Conservation (phyloP, 2,797 vertebrate species). For the Rhinoraja longicauda region DNA sequence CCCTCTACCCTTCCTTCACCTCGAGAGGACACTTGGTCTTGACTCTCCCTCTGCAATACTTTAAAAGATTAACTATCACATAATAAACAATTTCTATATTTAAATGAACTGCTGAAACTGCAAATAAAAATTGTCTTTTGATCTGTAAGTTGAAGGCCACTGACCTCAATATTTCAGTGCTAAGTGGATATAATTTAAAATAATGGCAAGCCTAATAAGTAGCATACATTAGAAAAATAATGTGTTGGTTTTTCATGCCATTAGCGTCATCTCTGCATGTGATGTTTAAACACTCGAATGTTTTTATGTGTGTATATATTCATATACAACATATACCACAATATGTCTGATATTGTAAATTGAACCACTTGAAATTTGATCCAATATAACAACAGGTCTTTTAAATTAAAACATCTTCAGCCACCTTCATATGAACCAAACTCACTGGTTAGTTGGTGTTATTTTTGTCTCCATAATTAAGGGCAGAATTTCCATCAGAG, state of each 20-base stretch:
- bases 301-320: neutral
- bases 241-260: conserved; percentile 54
- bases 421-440: neutral
- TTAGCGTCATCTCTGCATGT: conserved; percentile 57
- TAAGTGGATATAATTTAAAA: conserved; percentile 71
- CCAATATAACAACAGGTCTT: neutral
- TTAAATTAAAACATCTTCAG: neutral
- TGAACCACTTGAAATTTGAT: neutral
- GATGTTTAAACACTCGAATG: conserved; percentile 44
- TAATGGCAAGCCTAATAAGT: conserved; percentile 70
- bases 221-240: conserved; percentile 58
- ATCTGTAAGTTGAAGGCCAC: conserved; percentile 74
- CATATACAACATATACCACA: neutral
- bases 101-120: conserved; percentile 30
- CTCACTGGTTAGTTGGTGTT: neutral
- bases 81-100: neutral
- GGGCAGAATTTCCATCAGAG: neutral
- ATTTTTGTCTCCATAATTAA: neutral
- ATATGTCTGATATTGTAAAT: neutral
- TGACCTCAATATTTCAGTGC: conserved; percentile 76
- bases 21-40: neutral
- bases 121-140: conserved; percentile 49
- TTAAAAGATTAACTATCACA: neutral
- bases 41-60: neutral
- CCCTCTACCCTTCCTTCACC: neutral